Percentiles rank a stretch among this genome's conserved stretches.
Conservation (phyloP, 2,113 vertebrate species). For the Trogon melanurus region DNA sequence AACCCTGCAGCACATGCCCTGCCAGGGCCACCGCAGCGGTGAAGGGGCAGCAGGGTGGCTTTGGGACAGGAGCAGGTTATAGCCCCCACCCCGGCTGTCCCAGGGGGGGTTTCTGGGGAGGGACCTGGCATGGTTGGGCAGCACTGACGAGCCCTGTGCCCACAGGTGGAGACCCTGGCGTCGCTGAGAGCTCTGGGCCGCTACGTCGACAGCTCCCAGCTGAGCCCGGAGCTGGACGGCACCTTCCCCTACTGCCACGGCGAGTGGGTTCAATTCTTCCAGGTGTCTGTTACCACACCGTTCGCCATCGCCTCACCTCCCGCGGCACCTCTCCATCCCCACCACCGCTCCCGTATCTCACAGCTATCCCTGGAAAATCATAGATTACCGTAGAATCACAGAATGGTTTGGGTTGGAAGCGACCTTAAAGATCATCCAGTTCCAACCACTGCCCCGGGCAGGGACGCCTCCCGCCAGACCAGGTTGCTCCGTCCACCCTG, state of each 20-base stretch:
- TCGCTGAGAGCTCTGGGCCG: slow-evolving; percentile 87
- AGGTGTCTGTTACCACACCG: slow-evolving; percentile 74
- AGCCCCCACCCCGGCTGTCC: background rate
- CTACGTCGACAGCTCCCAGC: slow-evolving; percentile 84
- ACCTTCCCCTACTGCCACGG: slow-evolving; percentile 85
- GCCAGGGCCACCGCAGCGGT: rapidly evolving
- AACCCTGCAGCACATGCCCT: background rate
- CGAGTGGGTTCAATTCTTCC: slow-evolving; percentile 93
- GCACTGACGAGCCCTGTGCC: background rate
- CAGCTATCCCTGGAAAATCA: background rate
- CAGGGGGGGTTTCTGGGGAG: background rate
- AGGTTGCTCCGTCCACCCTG: too few species aligned
- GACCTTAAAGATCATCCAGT: too few species aligned
- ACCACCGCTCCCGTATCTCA: rapidly evolving
- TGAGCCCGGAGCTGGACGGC: slow-evolving; percentile 86
- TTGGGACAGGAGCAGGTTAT: background rate
- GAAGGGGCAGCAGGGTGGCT: background rate
- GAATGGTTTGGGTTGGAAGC: too few species aligned
- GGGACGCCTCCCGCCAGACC: too few species aligned
- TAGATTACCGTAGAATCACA: too few species aligned
- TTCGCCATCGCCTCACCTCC: background rate
- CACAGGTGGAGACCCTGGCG: slow-evolving; percentile 86
- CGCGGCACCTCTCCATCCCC: background rate
- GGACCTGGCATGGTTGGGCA: rapidly evolving
- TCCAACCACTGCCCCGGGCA: too few species aligned